These are phyloP conservation scores for Gortyna flavago DNA, from an alignment of 2,888 invertebrate genomes.

Conservation along the genomic window DNA sequence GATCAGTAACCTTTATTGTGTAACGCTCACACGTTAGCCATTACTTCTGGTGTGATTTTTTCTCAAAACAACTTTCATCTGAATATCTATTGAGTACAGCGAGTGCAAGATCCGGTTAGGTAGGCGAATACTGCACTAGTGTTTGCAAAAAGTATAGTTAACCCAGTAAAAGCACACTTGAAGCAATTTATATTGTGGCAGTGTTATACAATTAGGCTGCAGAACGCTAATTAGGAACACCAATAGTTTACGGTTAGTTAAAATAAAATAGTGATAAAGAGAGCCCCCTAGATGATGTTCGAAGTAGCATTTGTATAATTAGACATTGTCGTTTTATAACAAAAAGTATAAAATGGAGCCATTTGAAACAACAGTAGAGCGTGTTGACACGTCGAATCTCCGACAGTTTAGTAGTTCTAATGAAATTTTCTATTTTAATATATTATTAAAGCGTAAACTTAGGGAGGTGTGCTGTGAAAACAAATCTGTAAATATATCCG, in stretches of 20 bases:
- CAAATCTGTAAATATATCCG: slow-evolving; percentile 78
- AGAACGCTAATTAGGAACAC: slow-evolving; percentile 82
- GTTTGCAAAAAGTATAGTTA: background rate
- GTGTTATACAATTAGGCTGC: slow-evolving; percentile 71
- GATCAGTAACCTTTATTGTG: slow-evolving; percentile 32
- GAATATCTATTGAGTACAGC: background rate
- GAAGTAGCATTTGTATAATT: slow-evolving; percentile 88
- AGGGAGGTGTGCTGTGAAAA: slow-evolving; percentile 81
- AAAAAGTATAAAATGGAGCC: slow-evolving; percentile 73
- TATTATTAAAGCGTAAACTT: slow-evolving; percentile 83
- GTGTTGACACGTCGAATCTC: slow-evolving; percentile 86
- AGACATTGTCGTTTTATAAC: slow-evolving; percentile 85
- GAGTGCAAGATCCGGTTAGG: background rate
- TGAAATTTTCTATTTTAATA: slow-evolving; percentile 89
- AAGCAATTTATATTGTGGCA: slow-evolving; percentile 33
- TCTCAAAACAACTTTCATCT: slow-evolving; percentile 1
- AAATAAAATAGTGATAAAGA: slow-evolving; percentile 79
- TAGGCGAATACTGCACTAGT: background rate
- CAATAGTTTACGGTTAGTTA: slow-evolving; percentile 85
- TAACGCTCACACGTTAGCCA: slow-evolving; percentile 20
- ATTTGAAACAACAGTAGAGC: slow-evolving; percentile 74
- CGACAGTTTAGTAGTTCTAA: slow-evolving; percentile 86
- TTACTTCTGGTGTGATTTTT: slow-evolving; percentile 19
- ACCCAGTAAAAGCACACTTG: slow-evolving; percentile 12
- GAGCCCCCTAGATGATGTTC: slow-evolving; percentile 83